Percentiles rank a stretch among this genome's conserved stretches.
Evolutionary conservation across 2,888 invertebrate species (phyloP).

Genomic region (Stenodema calcarata): DNA sequence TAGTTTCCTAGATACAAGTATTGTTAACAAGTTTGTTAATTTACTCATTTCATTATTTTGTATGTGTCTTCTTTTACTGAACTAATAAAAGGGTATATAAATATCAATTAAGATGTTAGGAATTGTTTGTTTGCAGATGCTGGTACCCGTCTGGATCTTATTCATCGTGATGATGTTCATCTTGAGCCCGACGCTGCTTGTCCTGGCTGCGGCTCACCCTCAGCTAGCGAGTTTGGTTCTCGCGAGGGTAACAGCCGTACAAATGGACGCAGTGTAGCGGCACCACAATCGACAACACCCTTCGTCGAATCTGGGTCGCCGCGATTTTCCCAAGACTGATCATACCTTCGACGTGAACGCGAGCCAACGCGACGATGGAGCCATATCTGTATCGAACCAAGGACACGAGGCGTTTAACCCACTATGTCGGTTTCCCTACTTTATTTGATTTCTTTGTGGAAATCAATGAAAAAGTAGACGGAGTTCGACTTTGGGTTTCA

Average conservation of each 20-base stretch:
- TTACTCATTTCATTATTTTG: too few relatives aligned
- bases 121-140: constrained; percentile 34
- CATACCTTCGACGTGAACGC: neutral
- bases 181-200: constrained; percentile 22
- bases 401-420: neutral
- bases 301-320: neutral
- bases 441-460: neutral
- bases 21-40: too few relatives aligned
- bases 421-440: neutral
- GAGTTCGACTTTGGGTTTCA: neutral
- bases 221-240: neutral
- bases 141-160: constrained; percentile 7
- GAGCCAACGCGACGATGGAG: neutral
- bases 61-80: too few relatives aligned
- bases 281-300: neutral
- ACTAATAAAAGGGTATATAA: too few relatives aligned
- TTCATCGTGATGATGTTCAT: constrained; percentile 23
- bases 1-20: too few relatives aligned
- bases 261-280: constrained; percentile 15
- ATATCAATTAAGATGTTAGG: too few relatives aligned
- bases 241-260: constrained; percentile 18
- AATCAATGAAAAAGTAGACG: neutral
- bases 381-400: neutral
- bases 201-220: constrained; percentile 35
- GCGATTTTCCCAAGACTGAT: neutral